Evolutionary conservation across 2,888 invertebrate species (phyloP), one percentile per base, ranked within the genome.

Genomic region (Agonopterix subpropinquella): DNA sequence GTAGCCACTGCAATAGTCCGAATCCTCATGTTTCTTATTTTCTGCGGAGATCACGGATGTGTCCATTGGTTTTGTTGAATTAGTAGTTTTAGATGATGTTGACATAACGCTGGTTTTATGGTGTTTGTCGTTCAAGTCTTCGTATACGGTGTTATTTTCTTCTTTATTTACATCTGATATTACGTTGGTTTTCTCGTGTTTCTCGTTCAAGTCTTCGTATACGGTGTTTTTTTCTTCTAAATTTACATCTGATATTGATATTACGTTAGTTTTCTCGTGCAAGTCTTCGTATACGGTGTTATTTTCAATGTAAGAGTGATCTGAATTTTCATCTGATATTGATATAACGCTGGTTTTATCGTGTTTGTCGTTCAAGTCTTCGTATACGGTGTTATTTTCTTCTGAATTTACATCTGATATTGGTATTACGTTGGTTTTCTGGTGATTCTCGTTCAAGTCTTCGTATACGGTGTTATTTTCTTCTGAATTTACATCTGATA

Each of bases 1-100:
- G 45, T 82, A 83, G 2, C 73, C 76, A 11, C 56, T 56, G 11
- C 60, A 58, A 35, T 59, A 35, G 10, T 60, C 55, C 1, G 53
- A 53, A 41, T 39, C 39, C 10, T n/a, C 39, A 9, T 1, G 10
- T 9, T n/a, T 39, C 9, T 39, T 39, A n/a, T 39, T 15, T 8
- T 10, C 47, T 5, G 36, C 5, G 8, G 47, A 47, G 15, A 5
- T 45, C 44, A 47, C 36, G 43, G 15, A 45, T 9, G 42, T 45
- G 36, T 47, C 28, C 47, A n/a, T 3, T 39, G 4, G 39, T 39
- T 10, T 39, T 4, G 39, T 10, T 39, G 39, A 39, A 10, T 39
- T 39, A n/a, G n/a, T 15, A 15, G 45, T n/a, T 51, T 41, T n/a
- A 9, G 37, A 37, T n/a, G n/a, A n/a, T n/a, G n/a, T n/a, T n/a